Conservation (phyloP, 2,113 vertebrate species). For the Catagonus wagneri region DNA sequence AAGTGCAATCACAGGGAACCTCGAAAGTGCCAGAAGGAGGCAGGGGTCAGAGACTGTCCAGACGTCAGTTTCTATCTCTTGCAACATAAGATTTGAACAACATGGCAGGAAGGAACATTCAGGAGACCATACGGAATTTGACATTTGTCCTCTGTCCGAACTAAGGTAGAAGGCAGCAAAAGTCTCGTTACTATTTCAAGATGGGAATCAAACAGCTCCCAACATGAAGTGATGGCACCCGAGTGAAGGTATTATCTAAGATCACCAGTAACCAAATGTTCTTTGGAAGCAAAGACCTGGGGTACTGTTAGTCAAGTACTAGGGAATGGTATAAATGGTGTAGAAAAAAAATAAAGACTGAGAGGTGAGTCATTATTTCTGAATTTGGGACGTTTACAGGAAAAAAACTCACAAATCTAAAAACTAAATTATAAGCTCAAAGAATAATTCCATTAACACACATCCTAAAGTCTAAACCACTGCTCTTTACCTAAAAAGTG, state of each 20-base stretch:
- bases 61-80: not conserved
- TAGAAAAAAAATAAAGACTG: not conserved
- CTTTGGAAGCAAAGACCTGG: not conserved
- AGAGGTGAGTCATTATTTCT: not conserved
- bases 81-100: not conserved
- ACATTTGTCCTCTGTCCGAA: not conserved
- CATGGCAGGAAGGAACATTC: not conserved
- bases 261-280: not conserved
- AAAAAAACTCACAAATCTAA: not conserved
- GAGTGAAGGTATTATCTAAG: not conserved
- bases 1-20: not conserved
- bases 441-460: not conserved
- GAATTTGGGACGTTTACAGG: not conserved
- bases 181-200: not conserved
- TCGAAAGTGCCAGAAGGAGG: not conserved
- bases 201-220: not conserved
- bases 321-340: not conserved
- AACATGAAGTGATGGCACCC: not conserved
- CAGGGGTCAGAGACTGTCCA: not conserved
- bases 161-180: not conserved
- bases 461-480: not conserved
- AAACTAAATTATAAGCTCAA: not conserved
- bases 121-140: not conserved
- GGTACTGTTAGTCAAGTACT: not conserved
- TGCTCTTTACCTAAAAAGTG: not conserved